Evolutionary conservation across 2,888 invertebrate genomes (phyloP).

Genomic region (Mongoloraphidia duomilia): DNA sequence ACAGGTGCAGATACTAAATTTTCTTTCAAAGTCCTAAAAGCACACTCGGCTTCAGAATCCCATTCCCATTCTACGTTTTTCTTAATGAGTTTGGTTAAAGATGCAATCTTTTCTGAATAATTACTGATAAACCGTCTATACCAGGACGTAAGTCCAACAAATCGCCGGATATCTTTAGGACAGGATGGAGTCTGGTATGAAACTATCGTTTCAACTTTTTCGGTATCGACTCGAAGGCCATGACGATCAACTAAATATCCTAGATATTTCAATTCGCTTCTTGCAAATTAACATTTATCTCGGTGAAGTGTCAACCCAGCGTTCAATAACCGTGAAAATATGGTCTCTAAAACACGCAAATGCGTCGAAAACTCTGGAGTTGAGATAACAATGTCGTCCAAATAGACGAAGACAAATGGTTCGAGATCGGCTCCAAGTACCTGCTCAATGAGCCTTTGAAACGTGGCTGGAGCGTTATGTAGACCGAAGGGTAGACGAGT

Average conservation of each 20-base stretch:
- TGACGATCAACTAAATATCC: constrained; percentile 17
- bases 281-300: constrained; percentile 12
- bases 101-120: constrained; percentile 1
- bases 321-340: background rate
- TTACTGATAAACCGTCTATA: constrained; percentile 5
- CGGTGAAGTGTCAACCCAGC: constrained; percentile 13
- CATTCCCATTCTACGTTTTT: constrained; percentile 2
- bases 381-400: constrained; percentile 14
- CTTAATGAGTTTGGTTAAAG: background rate
- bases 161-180: constrained; percentile 6
- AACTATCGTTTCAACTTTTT: constrained; percentile 7
- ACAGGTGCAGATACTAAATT: constrained; percentile 3
- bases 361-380: constrained; percentile 11
- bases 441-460: constrained; percentile 13
- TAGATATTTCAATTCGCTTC: constrained; percentile 14
- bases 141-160: constrained; percentile 8
- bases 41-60: background rate
- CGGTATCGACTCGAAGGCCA: constrained; percentile 11
- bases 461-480: constrained; percentile 1
- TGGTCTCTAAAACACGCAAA: background rate
- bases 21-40: background rate
- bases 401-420: constrained; percentile 3
- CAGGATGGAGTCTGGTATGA: constrained; percentile 6
- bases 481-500: constrained; percentile 6
- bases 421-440: constrained; percentile 7